A percentile compares a stretch with the other conserved stretches of the same genome.
phyloP scores from a whole-genome alignment of 2,888 invertebrate genomes.

The Tanaodytes sp. region DNA sequence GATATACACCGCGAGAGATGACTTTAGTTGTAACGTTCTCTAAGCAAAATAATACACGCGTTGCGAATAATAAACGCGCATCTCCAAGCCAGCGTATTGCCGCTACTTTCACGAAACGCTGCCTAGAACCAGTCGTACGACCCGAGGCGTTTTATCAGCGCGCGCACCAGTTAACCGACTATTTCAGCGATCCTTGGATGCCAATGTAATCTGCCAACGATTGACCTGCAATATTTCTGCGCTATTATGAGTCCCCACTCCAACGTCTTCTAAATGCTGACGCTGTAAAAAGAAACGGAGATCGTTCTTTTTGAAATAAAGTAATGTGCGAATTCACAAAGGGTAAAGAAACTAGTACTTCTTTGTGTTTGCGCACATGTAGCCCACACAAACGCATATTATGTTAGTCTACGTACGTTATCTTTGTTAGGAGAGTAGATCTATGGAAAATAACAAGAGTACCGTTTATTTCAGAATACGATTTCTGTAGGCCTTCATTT shows the following conservation, averaged over 20 bases:
- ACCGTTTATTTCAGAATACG: too few species aligned
- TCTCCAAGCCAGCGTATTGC: slow-evolving; percentile 5
- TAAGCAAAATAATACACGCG: slow-evolving; percentile 32
- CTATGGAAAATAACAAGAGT: too few species aligned
- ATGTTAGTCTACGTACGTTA: too few species aligned
- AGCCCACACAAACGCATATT: too few species aligned
- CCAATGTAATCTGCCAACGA: slow-evolving; percentile 40
- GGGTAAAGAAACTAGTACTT: background rate
- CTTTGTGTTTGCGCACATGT: background rate
- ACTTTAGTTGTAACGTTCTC: slow-evolving; percentile 22
- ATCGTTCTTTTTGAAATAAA: too few species aligned
- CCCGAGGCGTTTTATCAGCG: slow-evolving; percentile 27
- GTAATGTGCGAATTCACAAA: too few species aligned
- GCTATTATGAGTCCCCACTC: too few species aligned
- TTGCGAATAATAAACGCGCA: slow-evolving; percentile 39
- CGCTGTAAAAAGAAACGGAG: too few species aligned
- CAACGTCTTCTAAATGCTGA: too few species aligned
- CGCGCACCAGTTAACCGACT: slow-evolving; percentile 20
- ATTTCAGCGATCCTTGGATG: slow-evolving; percentile 37
- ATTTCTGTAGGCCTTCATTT: too few species aligned
- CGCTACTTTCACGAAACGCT: slow-evolving; percentile 35
- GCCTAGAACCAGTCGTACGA: slow-evolving; percentile 35
- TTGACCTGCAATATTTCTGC: slow-evolving; percentile 27
- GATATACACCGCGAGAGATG: too few species aligned
- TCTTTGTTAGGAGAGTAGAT: too few species aligned